phyloP scores from a whole-genome alignment of 2,113 vertebrate genomes.

The Marmota monax region DNA sequence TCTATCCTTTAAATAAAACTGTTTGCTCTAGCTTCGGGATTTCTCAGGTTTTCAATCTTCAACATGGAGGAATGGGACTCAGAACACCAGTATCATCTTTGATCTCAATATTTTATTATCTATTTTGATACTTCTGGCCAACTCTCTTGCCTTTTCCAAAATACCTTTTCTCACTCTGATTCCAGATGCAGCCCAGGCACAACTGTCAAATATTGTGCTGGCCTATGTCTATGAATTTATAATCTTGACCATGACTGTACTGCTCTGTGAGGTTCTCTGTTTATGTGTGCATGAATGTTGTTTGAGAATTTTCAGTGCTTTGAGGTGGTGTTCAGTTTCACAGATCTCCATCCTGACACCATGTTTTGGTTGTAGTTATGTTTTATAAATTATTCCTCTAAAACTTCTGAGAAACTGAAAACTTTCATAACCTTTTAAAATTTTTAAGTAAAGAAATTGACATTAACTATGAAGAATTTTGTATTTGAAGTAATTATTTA shows the following conservation, averaged over 20 bases:
- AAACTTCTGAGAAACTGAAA: neutral
- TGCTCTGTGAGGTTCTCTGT: neutral
- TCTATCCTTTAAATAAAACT: too few relatives aligned
- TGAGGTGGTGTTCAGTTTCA: too few relatives aligned
- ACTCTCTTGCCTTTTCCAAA: neutral
- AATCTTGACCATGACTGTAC: neutral
- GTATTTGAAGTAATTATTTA: neutral
- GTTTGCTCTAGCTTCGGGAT: too few relatives aligned
- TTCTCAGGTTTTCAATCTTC: too few relatives aligned
- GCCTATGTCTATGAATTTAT: neutral
- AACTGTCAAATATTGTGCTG: too few relatives aligned
- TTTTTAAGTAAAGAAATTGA: slow-evolving; percentile 17
- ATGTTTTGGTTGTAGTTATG: neutral
- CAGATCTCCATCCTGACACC: neutral
- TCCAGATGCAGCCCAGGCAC: neutral
- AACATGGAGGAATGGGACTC: too few relatives aligned
- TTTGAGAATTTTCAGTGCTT: neutral
- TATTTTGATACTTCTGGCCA: neutral
- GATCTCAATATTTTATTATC: neutral
- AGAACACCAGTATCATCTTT: too few relatives aligned
- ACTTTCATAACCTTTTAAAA: neutral
- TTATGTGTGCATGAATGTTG: neutral
- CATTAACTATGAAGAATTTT: neutral
- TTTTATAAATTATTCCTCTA: neutral
- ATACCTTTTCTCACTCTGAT: neutral